Base-by-base conservation (phyloP, 1,140 invertebrate species). In the Steinernema khuongi region DNA sequence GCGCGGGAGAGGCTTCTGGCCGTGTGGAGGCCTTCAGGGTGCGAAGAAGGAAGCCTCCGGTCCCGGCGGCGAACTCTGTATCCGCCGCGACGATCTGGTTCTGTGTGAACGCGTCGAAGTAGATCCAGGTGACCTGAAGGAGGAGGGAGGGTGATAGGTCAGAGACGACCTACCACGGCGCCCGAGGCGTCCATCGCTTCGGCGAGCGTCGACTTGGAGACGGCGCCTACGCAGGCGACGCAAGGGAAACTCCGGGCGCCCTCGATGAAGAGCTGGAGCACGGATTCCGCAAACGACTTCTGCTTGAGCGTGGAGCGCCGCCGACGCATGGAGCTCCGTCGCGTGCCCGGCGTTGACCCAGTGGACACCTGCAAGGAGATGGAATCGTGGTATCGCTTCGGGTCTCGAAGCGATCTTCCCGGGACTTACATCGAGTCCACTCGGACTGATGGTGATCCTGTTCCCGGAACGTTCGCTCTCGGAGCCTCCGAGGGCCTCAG, bases 331-430 rank as follows among this genome's bases (percentile, higher is more conserved):
- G 50, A 60, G 26, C 22, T 60, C 26, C 50, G 7, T 60, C 50
- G 50, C 14, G 7, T 60, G 11, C 36, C 36, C n/a, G 50, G 7
- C 4, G 4, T 22, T 17, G 50, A 60, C 4, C 50, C 26, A n/a
- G 50, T 60, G 50, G 7, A 60, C 11, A 60, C 50, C 50, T 60
- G 36, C n/a, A n/a, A n/a, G n/a, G n/a, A n/a, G n/a, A n/a, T n/a
- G n/a, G 36, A 60, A n/a, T 17, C 50, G 22, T 22, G 11, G 50
- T 60, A 60, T 60, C 50, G 4, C 50, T 14, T n/a, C 2, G 7
- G 7, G 36, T 41, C n/a, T 41, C 50, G 14, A 17, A 7, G 50
- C 4, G 50, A n/a, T n/a, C n/a, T n/a, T n/a, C n/a, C 7, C 22
- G 50, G 26, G 26, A 60, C 22, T 14, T 14, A 60, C 50, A 26